These are phyloP conservation scores for Pogonus chalceus DNA, from an alignment of 1,140 invertebrate genomes.

Conservation along the genomic window DNA sequence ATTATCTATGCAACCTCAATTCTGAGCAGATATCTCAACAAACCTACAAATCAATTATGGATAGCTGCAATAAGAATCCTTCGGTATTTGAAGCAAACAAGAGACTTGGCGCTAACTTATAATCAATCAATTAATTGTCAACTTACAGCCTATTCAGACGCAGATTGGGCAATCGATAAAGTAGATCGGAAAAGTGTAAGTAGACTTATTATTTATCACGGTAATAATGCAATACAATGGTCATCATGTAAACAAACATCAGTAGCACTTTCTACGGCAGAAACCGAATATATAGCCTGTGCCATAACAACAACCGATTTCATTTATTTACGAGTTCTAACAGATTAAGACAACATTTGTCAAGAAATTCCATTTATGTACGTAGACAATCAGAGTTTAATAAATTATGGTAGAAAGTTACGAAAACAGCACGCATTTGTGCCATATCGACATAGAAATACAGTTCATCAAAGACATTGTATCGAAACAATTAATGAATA, in stretches of 20 bases:
- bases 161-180: slow-evolving; percentile 18
- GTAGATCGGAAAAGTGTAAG: slow-evolving; percentile 23
- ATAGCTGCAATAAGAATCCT: neutral
- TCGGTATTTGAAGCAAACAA: neutral
- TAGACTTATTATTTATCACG: slow-evolving; percentile 18
- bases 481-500: too few relatives aligned
- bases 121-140: neutral
- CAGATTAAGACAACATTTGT: too few relatives aligned
- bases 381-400: too few relatives aligned
- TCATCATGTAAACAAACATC: slow-evolving; percentile 20
- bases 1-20: slow-evolving; percentile 30
- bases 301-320: too few relatives aligned
- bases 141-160: slow-evolving; percentile 16
- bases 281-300: slow-evolving; percentile 26
- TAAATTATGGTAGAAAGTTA: too few relatives aligned
- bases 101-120: neutral
- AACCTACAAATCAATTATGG: slow-evolving; percentile 13
- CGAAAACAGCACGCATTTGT: too few relatives aligned
- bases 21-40: slow-evolving; percentile 12
- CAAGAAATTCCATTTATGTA: too few relatives aligned
- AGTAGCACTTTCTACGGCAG: slow-evolving; percentile 20
- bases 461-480: too few relatives aligned
- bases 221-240: slow-evolving; percentile 20
- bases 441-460: too few relatives aligned
- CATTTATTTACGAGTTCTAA: too few relatives aligned